Conservation (phyloP, 2,113 vertebrate genomes). For the Dromas ardeola region DNA sequence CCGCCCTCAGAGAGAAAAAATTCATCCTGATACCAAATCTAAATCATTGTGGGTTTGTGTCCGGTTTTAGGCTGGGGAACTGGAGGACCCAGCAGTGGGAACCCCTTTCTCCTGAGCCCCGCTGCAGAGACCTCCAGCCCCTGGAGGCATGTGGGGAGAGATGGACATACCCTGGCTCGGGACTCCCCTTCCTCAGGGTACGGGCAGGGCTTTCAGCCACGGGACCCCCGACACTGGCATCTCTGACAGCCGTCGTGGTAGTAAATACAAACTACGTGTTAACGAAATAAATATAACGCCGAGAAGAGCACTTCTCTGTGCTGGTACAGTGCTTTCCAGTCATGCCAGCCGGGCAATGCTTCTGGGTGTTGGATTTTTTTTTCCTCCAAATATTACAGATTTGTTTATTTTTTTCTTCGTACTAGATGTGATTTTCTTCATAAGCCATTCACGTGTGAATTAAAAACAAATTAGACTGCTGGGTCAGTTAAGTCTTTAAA, state of each 20-base stretch:
- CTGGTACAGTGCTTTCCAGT: background rate
- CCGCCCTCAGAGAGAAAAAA: too few species aligned
- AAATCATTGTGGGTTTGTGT: background rate
- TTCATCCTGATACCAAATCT: too few species aligned
- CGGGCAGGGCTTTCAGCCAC: background rate
- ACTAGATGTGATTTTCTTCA: constrained; percentile 50
- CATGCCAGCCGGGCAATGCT: background rate
- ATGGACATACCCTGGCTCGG: too few species aligned
- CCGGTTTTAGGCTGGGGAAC: background rate
- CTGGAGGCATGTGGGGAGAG: background rate
- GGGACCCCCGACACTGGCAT: background rate
- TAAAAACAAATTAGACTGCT: constrained; percentile 53
- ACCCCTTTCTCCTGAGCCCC: background rate
- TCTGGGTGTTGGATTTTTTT: background rate
- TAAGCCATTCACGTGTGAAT: constrained; percentile 59
- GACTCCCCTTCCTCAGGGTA: background rate
- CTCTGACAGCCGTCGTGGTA: background rate
- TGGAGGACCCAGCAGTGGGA: background rate
- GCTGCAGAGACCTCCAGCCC: rapidly evolving
- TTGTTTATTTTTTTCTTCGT: constrained; percentile 1
- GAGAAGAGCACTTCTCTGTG: background rate
- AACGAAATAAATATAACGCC: rapidly evolving
- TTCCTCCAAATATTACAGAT: background rate
- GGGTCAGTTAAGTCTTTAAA: constrained; percentile 34
- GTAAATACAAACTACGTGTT: background rate